Conservation (phyloP, 2,113 vertebrate genomes). For the Nyctereutes procyonoides region DNA sequence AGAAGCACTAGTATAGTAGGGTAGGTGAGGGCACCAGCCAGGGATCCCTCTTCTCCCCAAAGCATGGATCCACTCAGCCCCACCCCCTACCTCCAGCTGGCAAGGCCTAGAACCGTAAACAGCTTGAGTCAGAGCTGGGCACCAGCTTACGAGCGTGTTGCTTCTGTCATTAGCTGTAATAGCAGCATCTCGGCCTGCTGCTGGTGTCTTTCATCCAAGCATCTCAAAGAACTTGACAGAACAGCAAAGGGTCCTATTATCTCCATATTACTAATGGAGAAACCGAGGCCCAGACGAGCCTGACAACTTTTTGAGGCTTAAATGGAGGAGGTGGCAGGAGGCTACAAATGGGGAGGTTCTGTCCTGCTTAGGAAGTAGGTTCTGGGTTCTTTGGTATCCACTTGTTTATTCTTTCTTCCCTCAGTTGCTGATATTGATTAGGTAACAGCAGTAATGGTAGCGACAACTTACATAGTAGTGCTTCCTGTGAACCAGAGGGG, state of each 20-base stretch:
- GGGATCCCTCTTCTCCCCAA: neutral
- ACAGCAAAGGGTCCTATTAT: constrained; percentile 73
- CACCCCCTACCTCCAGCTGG: neutral
- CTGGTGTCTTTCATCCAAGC: constrained; percentile 75
- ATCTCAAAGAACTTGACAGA: constrained; percentile 79
- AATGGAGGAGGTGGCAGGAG: constrained; percentile 8
- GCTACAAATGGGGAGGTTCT: neutral
- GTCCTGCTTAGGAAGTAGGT: neutral
- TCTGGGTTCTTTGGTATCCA: neutral
- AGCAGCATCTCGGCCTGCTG: constrained; percentile 71
- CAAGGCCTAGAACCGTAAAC: constrained; percentile 70
- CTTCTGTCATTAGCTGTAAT: constrained; percentile 78
- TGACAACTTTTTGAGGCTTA: constrained; percentile 63
- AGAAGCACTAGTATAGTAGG: neutral
- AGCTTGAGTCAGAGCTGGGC: constrained; percentile 81
- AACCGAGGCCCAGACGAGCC: constrained; percentile 66
- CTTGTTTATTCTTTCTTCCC: neutral
- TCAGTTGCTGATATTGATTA: neutral
- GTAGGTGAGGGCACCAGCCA: constrained; percentile 30
- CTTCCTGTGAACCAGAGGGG: neutral
- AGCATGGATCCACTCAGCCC: constrained; percentile 15
- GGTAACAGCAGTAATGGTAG: neutral
- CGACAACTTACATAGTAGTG: neutral
- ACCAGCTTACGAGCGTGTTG: constrained; percentile 67
- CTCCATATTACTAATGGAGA: constrained; percentile 73